These are phyloP conservation scores for Sesamia inferens DNA, from an alignment of 2,888 invertebrate species.

Conservation along the genomic window DNA sequence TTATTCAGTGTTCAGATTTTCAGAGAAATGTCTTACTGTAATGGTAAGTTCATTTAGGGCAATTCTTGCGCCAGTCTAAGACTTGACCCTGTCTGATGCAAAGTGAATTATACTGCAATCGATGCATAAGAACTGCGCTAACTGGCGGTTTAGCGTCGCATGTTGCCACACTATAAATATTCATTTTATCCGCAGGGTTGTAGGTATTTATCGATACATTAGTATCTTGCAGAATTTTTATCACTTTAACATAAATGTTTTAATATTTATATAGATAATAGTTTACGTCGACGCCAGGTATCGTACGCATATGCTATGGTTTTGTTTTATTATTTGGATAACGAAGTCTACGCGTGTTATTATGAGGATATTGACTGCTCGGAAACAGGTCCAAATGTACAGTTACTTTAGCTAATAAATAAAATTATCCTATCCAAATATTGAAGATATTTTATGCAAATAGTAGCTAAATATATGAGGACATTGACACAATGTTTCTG, in stretches of 20 bases:
- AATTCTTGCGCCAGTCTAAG: slow-evolving; percentile 5
- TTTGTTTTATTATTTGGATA: slow-evolving; percentile 47
- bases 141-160: slow-evolving; percentile 4
- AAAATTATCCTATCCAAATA: slow-evolving; percentile 56
- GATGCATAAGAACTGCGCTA: slow-evolving; percentile 8
- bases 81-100: slow-evolving; percentile 21
- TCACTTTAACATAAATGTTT: not conserved
- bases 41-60: no score
- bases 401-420: slow-evolving; percentile 72
- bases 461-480: slow-evolving; percentile 49
- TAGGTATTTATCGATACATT: not conserved
- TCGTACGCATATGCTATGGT: slow-evolving; percentile 37
- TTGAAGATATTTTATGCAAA: slow-evolving; percentile 55
- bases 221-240: not conserved
- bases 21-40: slow-evolving; percentile 13
- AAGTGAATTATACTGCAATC: slow-evolving; percentile 43
- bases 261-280: not conserved
- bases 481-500: slow-evolving; percentile 57
- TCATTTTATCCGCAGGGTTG: not conserved
- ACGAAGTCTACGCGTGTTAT: slow-evolving; percentile 44
- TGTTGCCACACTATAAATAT: not conserved
- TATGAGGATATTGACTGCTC: slow-evolving; percentile 81
- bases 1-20: slow-evolving; percentile 2
- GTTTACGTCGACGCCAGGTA: slow-evolving; percentile 26
- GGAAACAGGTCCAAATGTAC: slow-evolving; percentile 75